Percentiles rank a stretch among this genome's conserved stretches.
Evolutionary conservation across 2,797 vertebrate species (phyloP).

Genomic region (Phataginus tetradactyla): DNA sequence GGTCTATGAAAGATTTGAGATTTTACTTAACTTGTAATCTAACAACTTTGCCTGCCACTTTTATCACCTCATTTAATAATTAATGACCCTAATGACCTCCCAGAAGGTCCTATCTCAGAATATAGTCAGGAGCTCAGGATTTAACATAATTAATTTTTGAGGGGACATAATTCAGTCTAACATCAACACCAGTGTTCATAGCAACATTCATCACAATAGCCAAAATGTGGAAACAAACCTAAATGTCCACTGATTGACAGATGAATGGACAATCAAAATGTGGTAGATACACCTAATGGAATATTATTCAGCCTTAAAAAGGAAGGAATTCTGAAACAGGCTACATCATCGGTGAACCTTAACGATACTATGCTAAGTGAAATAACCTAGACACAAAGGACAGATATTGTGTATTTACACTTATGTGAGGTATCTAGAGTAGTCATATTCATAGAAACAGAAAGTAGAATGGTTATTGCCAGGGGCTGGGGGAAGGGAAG

Average conservation of each 20-base stretch:
- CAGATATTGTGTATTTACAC: not conserved
- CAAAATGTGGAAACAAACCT: not conserved
- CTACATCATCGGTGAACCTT: not conserved
- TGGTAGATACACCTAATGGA: not conserved
- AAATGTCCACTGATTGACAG: not conserved
- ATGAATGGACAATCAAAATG: not conserved
- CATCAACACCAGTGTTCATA: not conserved
- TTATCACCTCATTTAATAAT: not conserved
- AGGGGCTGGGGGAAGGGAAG: not conserved
- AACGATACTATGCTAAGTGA: not conserved
- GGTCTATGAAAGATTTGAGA: not conserved
- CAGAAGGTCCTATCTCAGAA: not conserved
- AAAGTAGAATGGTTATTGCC: not conserved
- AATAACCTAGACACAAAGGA: not conserved
- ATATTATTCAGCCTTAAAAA: not conserved
- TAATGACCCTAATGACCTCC: not conserved
- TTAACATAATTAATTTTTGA: not conserved
- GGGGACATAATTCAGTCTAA: not conserved
- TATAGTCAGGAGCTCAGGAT: not conserved
- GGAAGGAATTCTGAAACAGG: not conserved
- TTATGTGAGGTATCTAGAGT: not conserved
- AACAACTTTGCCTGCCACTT: not conserved
- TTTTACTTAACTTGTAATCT: conserved; percentile 36
- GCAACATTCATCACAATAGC: not conserved
- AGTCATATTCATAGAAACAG: not conserved